Percentiles rank a stretch among this genome's conserved stretches.
Evolutionary conservation across 2,888 invertebrate genomes (phyloP).

Genomic region (Pediacus dermestoides): DNA sequence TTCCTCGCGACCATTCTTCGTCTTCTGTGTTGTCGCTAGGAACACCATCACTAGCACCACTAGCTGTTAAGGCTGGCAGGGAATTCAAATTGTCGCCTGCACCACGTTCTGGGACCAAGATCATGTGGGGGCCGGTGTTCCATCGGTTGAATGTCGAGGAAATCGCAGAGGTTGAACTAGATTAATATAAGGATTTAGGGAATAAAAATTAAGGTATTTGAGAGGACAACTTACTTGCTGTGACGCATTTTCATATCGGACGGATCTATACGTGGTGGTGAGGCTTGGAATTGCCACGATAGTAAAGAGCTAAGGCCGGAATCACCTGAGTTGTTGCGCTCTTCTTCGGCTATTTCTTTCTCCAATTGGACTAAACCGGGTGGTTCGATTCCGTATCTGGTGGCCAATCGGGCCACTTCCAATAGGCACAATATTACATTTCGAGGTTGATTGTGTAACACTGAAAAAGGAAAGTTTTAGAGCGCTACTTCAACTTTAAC

Average conservation of each 20-base stretch:
- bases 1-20: conserved; percentile 69
- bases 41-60: conserved; percentile 56
- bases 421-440: conserved; percentile 81
- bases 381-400: conserved; percentile 74
- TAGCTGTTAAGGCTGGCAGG: conserved; percentile 38
- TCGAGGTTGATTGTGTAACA: conserved; percentile 78
- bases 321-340: conserved; percentile 61
- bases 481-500: no score
- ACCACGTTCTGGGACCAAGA: conserved; percentile 33
- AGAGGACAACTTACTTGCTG: conserved; percentile 55
- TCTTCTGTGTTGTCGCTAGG: conserved; percentile 65
- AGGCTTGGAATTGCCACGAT: conserved; percentile 67
- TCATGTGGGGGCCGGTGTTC: conserved; percentile 39
- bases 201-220: no score
- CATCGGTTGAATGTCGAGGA: conserved; percentile 40
- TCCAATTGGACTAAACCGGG: conserved; percentile 79
- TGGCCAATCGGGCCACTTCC: conserved; percentile 79
- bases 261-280: conserved; percentile 48
- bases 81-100: conserved; percentile 21
- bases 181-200: conserved; percentile 9
- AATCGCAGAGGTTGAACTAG: conserved; percentile 45
- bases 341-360: conserved; percentile 80
- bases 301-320: conserved; percentile 60
- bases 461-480: conserved; percentile 49
- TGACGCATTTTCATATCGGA: conserved; percentile 52